Evolutionary conservation across 2,797 vertebrate genomes (phyloP), one percentile per base, ranked within the genome.

Genomic region (Oryzias sinensis): DNA sequence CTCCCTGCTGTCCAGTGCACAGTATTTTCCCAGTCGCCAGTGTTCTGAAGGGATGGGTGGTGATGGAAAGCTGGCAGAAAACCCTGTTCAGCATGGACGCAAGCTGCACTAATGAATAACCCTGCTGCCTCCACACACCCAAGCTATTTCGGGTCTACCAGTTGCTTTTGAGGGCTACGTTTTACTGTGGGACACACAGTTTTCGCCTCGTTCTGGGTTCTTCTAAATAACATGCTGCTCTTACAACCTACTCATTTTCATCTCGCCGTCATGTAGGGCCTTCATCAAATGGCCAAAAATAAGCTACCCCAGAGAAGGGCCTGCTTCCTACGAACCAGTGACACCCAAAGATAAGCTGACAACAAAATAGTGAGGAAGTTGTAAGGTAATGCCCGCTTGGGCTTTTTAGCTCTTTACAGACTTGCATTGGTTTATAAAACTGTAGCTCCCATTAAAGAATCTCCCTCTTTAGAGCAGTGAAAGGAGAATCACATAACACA

Each of bases 51-150:
- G 81, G 84, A 89, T 73, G 83, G 78, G 86, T 85, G 85, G 82
- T 80, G 87, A 85, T 91, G 89, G 87, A 90, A 91, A 92, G 82
- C 86, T 82, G 84, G 86, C 82, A 75, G 67, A 73, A 83, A 87
- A 88, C 81, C 68, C 69, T 83, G 75, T 88, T 89, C 88, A 84
- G 86, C 84, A 88, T 80, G 86, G 84, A 84, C 78, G 68, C 76
- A 85, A 79, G 70, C 75, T 27, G 59, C 88, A 27, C 55, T 90
- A 90, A 91, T 90, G 89, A 82, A 89, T 84, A 90, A 87, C 77
- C 89, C 86, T 82, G 87, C 86, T 51, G 76, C 74, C 79, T 87
- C 72, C 22, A 42, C 75, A 83, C 65, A 29, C 65, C 71, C 59
- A 47, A 72, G 84, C 88, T 92, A 91, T 92, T 92, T 92, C 77